Evolutionary conservation across 2,888 invertebrate genomes (phyloP), one percentile per base, ranked within the genome.

Genomic region (Nipponacmea schrenckii): DNA sequence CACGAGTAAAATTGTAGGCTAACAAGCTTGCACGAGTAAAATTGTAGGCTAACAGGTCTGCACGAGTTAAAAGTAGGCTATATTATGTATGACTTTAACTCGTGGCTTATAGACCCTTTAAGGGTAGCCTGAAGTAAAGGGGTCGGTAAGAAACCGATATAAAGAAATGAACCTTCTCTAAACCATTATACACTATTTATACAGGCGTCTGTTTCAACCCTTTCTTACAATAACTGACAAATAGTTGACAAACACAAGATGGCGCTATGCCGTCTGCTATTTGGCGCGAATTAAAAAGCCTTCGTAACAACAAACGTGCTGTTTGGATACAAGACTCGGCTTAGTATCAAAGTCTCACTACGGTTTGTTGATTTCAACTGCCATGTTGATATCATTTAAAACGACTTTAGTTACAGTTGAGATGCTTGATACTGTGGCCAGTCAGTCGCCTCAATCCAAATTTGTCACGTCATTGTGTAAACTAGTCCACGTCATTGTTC

Each of bases 331-430:
- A 56, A 20, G 56, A 20, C 56, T 20, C 56, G 24, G 56, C 56
- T 56, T 56, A 56, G 56, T 56, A 56, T 20, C 56, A 20, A 56
- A 56, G 24, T 56, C 10, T 24, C 24, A 12, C 24, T 12, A 20
- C 14, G 12, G 20, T 24, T 56, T 24, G 56, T 24, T 24, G 20
- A 56, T 56, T 56, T 24, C 56, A 14, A 24, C 20, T 20, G 12
- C 20, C 20, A 56, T 56, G 24, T 56, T 56, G 56, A 56, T 56
- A 56, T 56, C 56, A 56, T 56, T 56, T 56, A 56, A 24, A 56
- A 24, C 56, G 56, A 56, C 56, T 56, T 56, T 56, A 56, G 56
- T 56, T 56, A 56, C 56, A 56, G 56, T 56, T 24, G 56, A 56
- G 56, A 24, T 56, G 20, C 56, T 56, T 56, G 56, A 56, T 56